A percentile compares a stretch with the other conserved stretches of the same genome.
phyloP scores from a whole-genome alignment of 2,113 vertebrate genomes.

The Ancistrus triradiatus region DNA sequence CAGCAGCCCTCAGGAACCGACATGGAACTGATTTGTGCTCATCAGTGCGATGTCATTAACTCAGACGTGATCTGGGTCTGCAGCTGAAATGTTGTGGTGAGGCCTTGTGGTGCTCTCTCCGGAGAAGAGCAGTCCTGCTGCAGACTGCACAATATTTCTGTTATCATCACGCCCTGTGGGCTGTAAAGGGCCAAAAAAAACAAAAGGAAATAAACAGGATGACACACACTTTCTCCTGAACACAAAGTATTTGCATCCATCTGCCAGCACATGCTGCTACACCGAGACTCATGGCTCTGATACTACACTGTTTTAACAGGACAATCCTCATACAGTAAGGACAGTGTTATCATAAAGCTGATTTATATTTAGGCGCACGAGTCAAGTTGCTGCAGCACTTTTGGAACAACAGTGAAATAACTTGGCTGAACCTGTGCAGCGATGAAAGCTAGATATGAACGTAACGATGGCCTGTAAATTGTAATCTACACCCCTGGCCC shows the following conservation, averaged over 20 bases:
- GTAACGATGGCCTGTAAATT: conserved; percentile 27
- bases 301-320: conserved; percentile 5
- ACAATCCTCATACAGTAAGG: conserved; percentile 5
- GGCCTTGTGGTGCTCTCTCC: conserved; percentile 48
- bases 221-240: conserved; percentile 57
- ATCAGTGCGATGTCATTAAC: conserved; percentile 57
- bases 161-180: conserved; percentile 56
- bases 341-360: conserved; percentile 9
- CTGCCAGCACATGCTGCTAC: conserved; percentile 24
- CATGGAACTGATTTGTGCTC: conserved; percentile 51
- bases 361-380: conserved; percentile 11
- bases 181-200: conserved; percentile 56
- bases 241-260: conserved; percentile 15
- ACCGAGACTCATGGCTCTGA: neutral
- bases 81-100: conserved; percentile 49
- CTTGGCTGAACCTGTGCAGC: conserved; percentile 17
- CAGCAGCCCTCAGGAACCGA: conserved; percentile 7
- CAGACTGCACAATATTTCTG: conserved; percentile 53
- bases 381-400: conserved; percentile 18
- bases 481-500: conserved; percentile 22
- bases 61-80: conserved; percentile 44
- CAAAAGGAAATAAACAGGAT: conserved; percentile 63
- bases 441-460: conserved; percentile 23
- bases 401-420: conserved; percentile 22
- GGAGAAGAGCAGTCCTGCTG: conserved; percentile 40